A percentile compares a stretch with the other conserved stretches of the same genome.
Evolutionary conservation across 2,113 vertebrate species (phyloP).

Genomic region (Xiphophorus couchianus): DNA sequence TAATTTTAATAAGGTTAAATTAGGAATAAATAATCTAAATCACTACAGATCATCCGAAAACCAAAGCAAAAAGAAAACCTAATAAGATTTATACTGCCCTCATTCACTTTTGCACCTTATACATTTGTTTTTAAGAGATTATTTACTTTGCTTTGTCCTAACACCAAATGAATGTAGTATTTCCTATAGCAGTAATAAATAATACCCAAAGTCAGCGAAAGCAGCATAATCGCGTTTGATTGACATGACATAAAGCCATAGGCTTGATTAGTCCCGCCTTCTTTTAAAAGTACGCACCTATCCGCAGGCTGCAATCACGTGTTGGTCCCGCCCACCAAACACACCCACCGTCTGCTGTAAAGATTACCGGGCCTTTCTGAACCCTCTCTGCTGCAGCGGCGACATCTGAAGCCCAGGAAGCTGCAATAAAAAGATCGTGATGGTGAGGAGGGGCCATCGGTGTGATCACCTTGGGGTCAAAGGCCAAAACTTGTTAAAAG

Average conservation of each 20-base stretch:
- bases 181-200: neutral
- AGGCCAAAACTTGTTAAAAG: conserved; percentile 30
- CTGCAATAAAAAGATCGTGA: conserved; percentile 45
- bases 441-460: conserved; percentile 43
- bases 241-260: conserved; percentile 53
- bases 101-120: no score
- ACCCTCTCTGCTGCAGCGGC: conserved; percentile 11
- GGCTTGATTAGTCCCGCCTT: conserved; percentile 24
- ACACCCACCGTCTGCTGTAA: conserved; percentile 35
- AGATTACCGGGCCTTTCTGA: conserved; percentile 20
- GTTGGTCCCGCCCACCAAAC: conserved; percentile 36
- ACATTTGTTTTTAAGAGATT: no score
- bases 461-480: conserved; percentile 59
- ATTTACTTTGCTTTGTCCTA: no score
- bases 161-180: neutral
- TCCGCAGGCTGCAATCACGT: neutral
- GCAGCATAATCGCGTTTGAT: conserved; percentile 50
- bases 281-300: conserved; percentile 43
- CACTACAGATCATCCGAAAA: no score
- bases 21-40: no score
- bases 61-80: no score
- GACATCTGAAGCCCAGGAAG: conserved; percentile 65
- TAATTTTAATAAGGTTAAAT: no score
- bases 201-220: conserved; percentile 29
- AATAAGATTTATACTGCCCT: no score